Percentiles rank a stretch among this genome's conserved stretches.
phyloP scores from a whole-genome alignment of 1,140 invertebrate genomes.

The Drosophila orena region DNA sequence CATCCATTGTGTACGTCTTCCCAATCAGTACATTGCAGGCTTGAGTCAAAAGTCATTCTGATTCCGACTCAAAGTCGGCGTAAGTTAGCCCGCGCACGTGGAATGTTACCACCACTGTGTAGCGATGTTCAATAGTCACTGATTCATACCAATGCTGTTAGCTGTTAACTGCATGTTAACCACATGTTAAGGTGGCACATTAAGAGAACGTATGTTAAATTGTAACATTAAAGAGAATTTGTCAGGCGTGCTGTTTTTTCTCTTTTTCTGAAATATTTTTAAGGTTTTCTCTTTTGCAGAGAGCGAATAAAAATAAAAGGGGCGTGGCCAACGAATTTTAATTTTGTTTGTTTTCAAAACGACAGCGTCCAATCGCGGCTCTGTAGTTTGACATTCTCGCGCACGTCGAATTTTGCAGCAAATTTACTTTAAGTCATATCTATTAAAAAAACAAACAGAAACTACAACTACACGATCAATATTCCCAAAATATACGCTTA shows the following conservation, averaged over 20 bases:
- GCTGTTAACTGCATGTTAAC: too few relatives aligned
- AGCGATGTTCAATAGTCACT: constrained; percentile 48
- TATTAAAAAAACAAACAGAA: too few relatives aligned
- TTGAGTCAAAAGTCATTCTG: not conserved
- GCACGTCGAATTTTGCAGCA: not conserved
- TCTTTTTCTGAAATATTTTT: not conserved
- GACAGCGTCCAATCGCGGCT: not conserved
- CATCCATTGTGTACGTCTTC: not conserved
- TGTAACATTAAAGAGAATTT: too few relatives aligned
- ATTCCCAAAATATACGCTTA: too few relatives aligned
- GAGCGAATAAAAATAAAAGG: not conserved
- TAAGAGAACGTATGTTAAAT: not conserved
- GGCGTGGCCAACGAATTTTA: not conserved
- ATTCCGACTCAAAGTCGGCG: not conserved
- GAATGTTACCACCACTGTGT: constrained; percentile 44
- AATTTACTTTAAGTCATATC: too few relatives aligned
- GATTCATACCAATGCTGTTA: not conserved
- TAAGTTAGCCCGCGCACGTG: constrained; percentile 10
- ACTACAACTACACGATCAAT: too few relatives aligned
- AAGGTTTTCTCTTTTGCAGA: not conserved
- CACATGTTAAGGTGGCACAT: too few relatives aligned
- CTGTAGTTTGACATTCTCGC: not conserved
- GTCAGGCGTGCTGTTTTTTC: too few relatives aligned
- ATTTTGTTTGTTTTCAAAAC: not conserved
- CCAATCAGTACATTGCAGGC: not conserved